These are phyloP conservation scores for Beroe ovata DNA, from an alignment of 37 sponge, comb jelly and placozoan species.

Conservation along the genomic window DNA sequence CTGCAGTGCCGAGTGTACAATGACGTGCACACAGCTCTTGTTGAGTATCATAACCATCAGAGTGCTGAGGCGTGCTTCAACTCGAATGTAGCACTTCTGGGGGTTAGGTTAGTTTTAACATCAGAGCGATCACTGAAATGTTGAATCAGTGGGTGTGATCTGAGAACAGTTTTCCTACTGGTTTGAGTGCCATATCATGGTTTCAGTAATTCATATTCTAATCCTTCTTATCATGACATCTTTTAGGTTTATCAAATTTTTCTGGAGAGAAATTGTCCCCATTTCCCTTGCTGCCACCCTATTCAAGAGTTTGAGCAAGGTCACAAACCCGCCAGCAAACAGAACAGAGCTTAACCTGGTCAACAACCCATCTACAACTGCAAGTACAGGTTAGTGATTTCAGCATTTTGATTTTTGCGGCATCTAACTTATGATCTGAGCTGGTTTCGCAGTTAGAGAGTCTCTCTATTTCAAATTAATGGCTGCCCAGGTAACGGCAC, in stretches of 20 bases:
- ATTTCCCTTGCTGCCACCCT: constrained; percentile 13
- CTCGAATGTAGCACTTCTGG: constrained; percentile 58
- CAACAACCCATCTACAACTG: not conserved
- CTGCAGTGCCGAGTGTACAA: constrained; percentile 57
- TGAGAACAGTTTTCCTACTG: not conserved
- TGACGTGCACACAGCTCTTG: constrained; percentile 40
- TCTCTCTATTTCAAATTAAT: too few relatives aligned
- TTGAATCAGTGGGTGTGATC: not conserved
- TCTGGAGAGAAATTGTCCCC: constrained; percentile 41
- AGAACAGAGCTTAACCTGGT: constrained; percentile 38
- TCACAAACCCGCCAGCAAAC: not conserved
- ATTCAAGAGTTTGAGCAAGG: constrained; percentile 46
- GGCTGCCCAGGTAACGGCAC: not conserved
- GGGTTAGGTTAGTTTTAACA: not conserved
- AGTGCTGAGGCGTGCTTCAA: constrained; percentile 44
- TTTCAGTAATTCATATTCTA: not conserved
- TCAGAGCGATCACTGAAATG: not conserved
- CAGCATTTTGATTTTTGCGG: too few relatives aligned
- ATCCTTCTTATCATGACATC: too few relatives aligned
- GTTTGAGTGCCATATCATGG: not conserved
- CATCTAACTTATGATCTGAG: too few relatives aligned
- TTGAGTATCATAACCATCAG: constrained; percentile 35
- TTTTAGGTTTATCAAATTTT: constrained; percentile 53
- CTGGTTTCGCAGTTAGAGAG: too few relatives aligned
- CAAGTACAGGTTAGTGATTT: not conserved